Percentiles rank a stretch among this genome's conserved stretches.
These are phyloP conservation scores for Yasuhikotakia modesta DNA, from an alignment of 2,797 vertebrate genomes.

Conservation along the genomic window DNA sequence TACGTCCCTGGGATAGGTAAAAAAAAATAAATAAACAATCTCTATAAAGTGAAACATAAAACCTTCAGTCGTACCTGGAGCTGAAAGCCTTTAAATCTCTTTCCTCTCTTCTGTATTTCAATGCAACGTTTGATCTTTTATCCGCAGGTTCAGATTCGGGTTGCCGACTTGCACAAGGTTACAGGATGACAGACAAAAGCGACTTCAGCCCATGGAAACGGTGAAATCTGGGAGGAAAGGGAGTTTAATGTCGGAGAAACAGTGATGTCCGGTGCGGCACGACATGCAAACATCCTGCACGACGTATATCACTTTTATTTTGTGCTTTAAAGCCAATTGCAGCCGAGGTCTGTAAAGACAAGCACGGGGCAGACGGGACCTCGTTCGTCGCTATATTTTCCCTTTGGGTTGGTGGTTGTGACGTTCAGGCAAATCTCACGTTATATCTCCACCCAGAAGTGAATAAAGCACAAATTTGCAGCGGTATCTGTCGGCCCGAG, in stretches of 20 bases:
- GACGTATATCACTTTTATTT: neutral
- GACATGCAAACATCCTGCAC: conserved; percentile 22
- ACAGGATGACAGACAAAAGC: conserved; percentile 53
- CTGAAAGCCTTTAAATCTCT: conserved; percentile 71
- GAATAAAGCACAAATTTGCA: conserved; percentile 52
- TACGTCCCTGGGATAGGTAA: too few species aligned
- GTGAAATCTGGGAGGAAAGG: conserved; percentile 13
- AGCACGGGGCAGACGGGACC: conserved; percentile 66
- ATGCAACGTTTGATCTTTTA: conserved; percentile 23
- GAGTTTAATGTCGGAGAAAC: neutral
- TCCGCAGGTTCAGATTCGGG: conserved; percentile 15
- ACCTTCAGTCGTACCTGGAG: conserved; percentile 73
- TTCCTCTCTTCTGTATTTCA: conserved; percentile 35
- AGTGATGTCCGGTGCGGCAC: neutral
- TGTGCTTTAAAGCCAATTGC: conserved; percentile 34
- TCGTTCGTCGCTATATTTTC: conserved; percentile 63
- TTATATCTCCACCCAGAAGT: conserved; percentile 24
- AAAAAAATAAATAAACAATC: too few species aligned
- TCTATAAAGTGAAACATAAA: conserved; percentile 64
- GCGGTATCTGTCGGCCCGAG: conserved; percentile 61
- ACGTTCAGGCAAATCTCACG: conserved; percentile 55
- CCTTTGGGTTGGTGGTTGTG: conserved; percentile 66
- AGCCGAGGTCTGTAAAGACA: conserved; percentile 65
- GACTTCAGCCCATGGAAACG: conserved; percentile 45
- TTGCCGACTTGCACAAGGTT: conserved; percentile 48